Base-by-base conservation (phyloP, 2,113 vertebrate genomes). In the Ailurus styani region DNA sequence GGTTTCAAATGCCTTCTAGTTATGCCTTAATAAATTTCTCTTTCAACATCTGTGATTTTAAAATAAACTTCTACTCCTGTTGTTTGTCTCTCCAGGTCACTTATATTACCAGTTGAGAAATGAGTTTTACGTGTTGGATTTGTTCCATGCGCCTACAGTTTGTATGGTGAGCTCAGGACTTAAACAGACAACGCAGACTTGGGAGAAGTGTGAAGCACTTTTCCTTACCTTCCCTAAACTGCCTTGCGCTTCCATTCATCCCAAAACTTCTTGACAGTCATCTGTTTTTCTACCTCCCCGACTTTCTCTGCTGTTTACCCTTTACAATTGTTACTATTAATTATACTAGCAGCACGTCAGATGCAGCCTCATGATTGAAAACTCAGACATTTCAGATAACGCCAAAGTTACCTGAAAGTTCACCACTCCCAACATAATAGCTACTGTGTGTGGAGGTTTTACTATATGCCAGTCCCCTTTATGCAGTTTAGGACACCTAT, bases 121-220 rank as follows among this genome's bases (percentile, higher is more conserved):
- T 21, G 2, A n/a, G 31, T 13, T 45, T 9, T 72, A 57, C 55
- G 18, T 3, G 27, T 10, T 66, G 15, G 3, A 34, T 50, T 18
- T 34, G 27, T 47, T 83, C 14, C 31, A 14, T 5, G 12, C 45
- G 42, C 54, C 10, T 15, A 12, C 4, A 34, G 11, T 29, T 3
- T 14, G 52, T 70, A 40, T 25, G 3, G 60, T 17, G 14, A 87
- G 75, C 45, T 29, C 78, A 55, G 42, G 62, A 40, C 12, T 50
- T 20, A 37, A 23, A 37, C 27, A 11, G 0, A 4, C n/a, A 86
- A 47, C 8, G 20, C 6, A 8, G 45, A 6, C 14, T 14, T 5
- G 6, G 45, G 73, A 9, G 25, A 78, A 3, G 5, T 6, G 2
- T 21, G 1, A 40, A 25, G 37, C 0, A 0, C 25, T 4, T 73